Conservation (phyloP, 2,113 vertebrate species). For the Melospiza melodia region DNA sequence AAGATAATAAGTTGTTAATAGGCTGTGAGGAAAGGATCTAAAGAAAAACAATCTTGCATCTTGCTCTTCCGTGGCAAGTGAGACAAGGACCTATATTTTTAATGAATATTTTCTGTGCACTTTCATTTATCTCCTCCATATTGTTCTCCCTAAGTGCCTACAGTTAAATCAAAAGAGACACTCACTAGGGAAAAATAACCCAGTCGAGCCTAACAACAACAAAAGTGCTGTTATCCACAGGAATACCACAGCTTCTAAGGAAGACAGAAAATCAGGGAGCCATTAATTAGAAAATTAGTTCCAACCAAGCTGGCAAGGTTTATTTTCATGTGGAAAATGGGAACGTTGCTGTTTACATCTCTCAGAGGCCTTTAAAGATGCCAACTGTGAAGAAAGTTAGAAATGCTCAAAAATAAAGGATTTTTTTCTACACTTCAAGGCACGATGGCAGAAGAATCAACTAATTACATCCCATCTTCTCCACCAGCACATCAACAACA, state of each 20-base stretch:
- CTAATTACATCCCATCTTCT: background rate
- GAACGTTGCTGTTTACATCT: background rate
- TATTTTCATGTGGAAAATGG: background rate
- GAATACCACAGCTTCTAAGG: background rate
- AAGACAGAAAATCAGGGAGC: background rate
- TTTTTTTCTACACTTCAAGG: background rate
- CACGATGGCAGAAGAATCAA: background rate
- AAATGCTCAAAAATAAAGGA: background rate
- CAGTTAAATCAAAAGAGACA: constrained; percentile 11
- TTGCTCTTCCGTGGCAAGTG: background rate
- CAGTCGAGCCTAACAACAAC: background rate
- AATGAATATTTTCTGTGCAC: background rate
- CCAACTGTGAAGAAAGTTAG: background rate
- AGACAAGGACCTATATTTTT: background rate
- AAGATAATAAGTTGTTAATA: background rate
- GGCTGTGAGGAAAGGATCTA: background rate
- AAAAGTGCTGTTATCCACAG: background rate
- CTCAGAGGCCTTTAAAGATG: background rate
- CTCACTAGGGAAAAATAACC: background rate
- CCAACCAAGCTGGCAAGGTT: background rate
- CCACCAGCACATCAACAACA: fast-evolving
- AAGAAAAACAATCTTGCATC: background rate
- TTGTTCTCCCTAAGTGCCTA: background rate
- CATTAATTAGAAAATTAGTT: constrained; percentile 32
- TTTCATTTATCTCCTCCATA: background rate